Conservation (phyloP, 2,113 vertebrate genomes). For the Meleagris gallopavo region DNA sequence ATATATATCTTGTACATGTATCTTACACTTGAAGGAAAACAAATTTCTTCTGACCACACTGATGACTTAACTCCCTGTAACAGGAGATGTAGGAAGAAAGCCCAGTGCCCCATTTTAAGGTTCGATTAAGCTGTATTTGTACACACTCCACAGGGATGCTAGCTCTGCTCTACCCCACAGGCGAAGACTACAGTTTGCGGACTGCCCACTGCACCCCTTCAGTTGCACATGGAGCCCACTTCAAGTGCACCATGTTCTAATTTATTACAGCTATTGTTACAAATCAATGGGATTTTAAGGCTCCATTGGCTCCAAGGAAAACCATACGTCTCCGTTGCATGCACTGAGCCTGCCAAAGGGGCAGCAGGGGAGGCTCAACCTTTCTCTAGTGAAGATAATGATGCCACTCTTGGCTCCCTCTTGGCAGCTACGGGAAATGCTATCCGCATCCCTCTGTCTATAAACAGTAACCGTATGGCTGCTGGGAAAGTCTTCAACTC, state of each 20-base stretch:
- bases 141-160: rapidly evolving
- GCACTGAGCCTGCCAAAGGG: not conserved
- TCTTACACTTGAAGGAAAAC: not conserved
- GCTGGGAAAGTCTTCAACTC: slow-evolving; percentile 17
- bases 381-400: not conserved
- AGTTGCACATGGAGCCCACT: not conserved
- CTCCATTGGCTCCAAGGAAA: not conserved
- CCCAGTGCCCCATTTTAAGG: not conserved
- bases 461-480: not conserved
- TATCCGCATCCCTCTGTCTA: not conserved
- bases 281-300: slow-evolving; percentile 13
- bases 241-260: not conserved
- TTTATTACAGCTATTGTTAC: not conserved
- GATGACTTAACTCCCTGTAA: not conserved
- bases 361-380: not conserved
- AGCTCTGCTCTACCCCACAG: not conserved
- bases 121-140: not conserved
- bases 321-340: rapidly evolving
- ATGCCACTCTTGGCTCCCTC: not conserved
- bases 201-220: not conserved
- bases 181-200: not conserved
- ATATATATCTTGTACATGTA: not conserved
- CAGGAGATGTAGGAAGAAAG: not conserved
- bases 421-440: not conserved
- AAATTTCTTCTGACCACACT: not conserved